phyloP scores from a whole-genome alignment of 2,113 vertebrate genomes.

The Mormoops blainvillei region DNA sequence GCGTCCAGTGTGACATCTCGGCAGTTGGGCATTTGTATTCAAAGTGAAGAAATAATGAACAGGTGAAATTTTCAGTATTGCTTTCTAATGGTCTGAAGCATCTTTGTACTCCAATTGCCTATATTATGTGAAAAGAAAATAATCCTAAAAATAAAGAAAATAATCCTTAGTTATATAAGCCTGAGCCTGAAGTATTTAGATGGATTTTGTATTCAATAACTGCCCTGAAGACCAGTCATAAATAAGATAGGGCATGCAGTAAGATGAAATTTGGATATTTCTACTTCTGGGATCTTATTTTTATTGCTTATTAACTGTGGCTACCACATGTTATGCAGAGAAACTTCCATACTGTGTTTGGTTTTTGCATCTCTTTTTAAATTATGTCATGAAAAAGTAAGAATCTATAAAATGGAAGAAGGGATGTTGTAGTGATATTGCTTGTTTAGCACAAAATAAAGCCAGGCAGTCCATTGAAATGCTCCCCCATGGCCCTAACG shows the following conservation, averaged over 20 bases:
- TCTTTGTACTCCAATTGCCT: not conserved
- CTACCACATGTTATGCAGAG: not conserved
- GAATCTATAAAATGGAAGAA: not conserved
- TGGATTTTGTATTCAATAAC: not conserved
- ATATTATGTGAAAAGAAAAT: not conserved
- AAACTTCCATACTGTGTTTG: not conserved
- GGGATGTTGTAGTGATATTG: not conserved
- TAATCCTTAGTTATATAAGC: not conserved
- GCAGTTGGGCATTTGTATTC: not conserved
- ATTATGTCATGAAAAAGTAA: not conserved
- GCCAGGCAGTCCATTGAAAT: not conserved
- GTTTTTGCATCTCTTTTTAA: slow-evolving; percentile 23
- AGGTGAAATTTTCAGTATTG: not conserved
- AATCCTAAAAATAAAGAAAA: not conserved
- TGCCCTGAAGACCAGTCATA: not conserved
- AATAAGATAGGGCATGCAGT: not conserved
- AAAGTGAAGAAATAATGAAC: not conserved
- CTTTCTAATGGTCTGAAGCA: not conserved
- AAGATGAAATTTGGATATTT: not conserved
- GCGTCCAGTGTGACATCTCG: not conserved
- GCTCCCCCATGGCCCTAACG: not conserved
- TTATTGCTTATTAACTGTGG: not conserved
- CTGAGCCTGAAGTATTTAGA: not conserved
- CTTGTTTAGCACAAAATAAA: not conserved
- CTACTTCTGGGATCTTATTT: not conserved